Percentiles rank a stretch among this genome's conserved stretches.
Evolutionary conservation across 2,113 vertebrate genomes (phyloP).

Genomic region (Epinephelus lanceolatus): DNA sequence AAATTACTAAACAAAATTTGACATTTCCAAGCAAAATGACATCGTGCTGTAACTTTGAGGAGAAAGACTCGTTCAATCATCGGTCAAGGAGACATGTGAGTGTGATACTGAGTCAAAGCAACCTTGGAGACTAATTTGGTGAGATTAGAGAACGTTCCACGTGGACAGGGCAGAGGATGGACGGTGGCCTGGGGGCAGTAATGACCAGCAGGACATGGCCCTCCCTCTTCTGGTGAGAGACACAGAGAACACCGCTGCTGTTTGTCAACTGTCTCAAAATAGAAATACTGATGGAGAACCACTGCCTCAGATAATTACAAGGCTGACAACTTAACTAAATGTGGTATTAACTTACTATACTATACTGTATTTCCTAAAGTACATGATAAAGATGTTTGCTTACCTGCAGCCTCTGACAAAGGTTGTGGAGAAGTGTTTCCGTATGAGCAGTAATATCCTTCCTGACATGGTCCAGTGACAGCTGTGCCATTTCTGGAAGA

Average conservation of each 20-base stretch:
- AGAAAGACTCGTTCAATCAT: not conserved
- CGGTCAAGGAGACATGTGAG: constrained; percentile 10
- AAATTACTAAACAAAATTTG: not conserved
- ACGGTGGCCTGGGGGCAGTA: constrained; percentile 86
- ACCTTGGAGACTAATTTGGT: constrained; percentile 87
- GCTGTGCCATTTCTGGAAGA: constrained; percentile 83
- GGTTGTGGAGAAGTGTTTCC: constrained; percentile 86
- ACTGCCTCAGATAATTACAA: not conserved
- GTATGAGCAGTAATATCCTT: constrained; percentile 88
- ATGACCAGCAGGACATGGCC: constrained; percentile 89
- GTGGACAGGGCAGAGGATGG: constrained; percentile 86
- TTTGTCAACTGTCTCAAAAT: constrained; percentile 31
- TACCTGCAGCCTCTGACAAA: constrained; percentile 78
- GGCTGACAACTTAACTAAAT: not conserved
- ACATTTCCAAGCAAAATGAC: not conserved
- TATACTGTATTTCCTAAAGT: not conserved
- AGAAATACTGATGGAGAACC: not conserved
- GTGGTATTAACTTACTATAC: not conserved
- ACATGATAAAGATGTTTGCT: constrained; percentile 2
- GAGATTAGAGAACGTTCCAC: constrained; percentile 85
- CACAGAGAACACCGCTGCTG: constrained; percentile 23
- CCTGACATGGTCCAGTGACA: constrained; percentile 86
- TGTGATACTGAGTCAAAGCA: constrained; percentile 32
- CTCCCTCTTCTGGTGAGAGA: constrained; percentile 82
- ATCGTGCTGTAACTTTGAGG: not conserved